Percentiles rank a stretch among this genome's conserved stretches.
Evolutionary conservation across 2,113 vertebrate genomes (phyloP).

Genomic region (Elephantulus edwardii): DNA sequence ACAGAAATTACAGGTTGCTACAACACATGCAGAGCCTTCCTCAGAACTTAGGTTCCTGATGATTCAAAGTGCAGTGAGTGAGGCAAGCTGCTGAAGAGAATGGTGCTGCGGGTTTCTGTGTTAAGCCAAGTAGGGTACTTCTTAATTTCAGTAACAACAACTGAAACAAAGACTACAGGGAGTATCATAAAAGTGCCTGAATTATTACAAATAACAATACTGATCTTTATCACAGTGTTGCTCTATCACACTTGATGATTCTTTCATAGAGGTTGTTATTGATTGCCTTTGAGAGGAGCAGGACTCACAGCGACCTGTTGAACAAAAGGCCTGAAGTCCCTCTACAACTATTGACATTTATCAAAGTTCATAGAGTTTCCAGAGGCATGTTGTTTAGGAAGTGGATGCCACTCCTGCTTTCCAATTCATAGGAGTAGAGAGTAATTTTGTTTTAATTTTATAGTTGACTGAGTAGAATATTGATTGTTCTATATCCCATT

Average conservation of each 20-base stretch:
- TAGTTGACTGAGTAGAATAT: slow-evolving; percentile 36
- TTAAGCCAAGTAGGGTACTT: not conserved
- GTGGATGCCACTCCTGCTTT: too few species aligned
- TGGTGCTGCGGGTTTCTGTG: not conserved
- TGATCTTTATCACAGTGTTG: slow-evolving; percentile 23
- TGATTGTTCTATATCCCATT: slow-evolving; percentile 28
- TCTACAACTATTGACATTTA: too few species aligned
- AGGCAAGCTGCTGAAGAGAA: not conserved
- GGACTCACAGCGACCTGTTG: too few species aligned
- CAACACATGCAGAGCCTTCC: not conserved
- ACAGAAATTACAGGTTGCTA: slow-evolving; percentile 33
- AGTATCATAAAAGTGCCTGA: not conserved
- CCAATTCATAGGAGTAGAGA: not conserved
- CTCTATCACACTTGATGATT: slow-evolving; percentile 30
- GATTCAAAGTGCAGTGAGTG: not conserved
- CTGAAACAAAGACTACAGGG: slow-evolving; percentile 19
- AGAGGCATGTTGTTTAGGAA: too few species aligned
- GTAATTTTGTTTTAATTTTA: not conserved
- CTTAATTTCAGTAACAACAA: slow-evolving; percentile 47
- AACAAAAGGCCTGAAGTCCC: too few species aligned
- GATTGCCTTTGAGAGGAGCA: too few species aligned
- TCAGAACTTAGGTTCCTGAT: not conserved
- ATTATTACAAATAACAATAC: slow-evolving; percentile 36
- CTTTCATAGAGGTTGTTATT: too few species aligned
- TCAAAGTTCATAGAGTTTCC: too few species aligned